phyloP scores from a whole-genome alignment of 1,140 invertebrate species.

The Drosophila teissieri region DNA sequence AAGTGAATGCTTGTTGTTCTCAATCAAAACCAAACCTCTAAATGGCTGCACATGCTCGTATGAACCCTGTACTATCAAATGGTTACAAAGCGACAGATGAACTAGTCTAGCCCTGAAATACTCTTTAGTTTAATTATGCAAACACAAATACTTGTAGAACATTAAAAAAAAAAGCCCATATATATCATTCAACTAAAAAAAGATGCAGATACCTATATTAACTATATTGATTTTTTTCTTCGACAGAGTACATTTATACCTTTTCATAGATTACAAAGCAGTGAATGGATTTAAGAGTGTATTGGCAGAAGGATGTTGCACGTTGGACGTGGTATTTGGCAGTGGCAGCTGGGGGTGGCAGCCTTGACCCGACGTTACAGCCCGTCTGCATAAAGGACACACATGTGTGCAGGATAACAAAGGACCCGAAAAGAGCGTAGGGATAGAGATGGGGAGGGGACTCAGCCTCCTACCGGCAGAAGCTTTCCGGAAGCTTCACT shows the following conservation, averaged over 20 bases:
- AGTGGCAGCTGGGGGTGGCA: slow-evolving; percentile 19
- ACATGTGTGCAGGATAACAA: slow-evolving; percentile 30
- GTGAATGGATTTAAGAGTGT: no score
- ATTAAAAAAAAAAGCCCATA: no score
- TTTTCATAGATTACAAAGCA: no score
- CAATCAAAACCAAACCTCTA: slow-evolving; percentile 1
- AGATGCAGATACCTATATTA: no score
- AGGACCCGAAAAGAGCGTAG: slow-evolving; percentile 1
- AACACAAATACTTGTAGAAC: no score
- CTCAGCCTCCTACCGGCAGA: slow-evolving; percentile 19
- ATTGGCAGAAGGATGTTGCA: slow-evolving; percentile 24
- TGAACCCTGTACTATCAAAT: not conserved
- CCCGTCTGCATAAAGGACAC: slow-evolving; percentile 36
- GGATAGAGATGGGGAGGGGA: not conserved
- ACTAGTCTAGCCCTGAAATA: not conserved
- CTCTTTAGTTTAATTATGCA: not conserved
- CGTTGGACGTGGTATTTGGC: slow-evolving; percentile 29
- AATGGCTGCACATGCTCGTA: not conserved
- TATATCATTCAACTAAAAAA: no score
- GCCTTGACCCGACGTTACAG: slow-evolving; percentile 34
- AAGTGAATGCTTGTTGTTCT: slow-evolving; percentile 36
- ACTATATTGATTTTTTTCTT: no score
- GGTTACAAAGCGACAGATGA: not conserved
- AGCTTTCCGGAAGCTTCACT: slow-evolving; percentile 40
- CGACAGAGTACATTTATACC: not conserved